Evolutionary conservation across 1,140 invertebrate species (phyloP), one percentile per base, ranked within the genome.

Genomic region (Drosophila neocordata): DNA sequence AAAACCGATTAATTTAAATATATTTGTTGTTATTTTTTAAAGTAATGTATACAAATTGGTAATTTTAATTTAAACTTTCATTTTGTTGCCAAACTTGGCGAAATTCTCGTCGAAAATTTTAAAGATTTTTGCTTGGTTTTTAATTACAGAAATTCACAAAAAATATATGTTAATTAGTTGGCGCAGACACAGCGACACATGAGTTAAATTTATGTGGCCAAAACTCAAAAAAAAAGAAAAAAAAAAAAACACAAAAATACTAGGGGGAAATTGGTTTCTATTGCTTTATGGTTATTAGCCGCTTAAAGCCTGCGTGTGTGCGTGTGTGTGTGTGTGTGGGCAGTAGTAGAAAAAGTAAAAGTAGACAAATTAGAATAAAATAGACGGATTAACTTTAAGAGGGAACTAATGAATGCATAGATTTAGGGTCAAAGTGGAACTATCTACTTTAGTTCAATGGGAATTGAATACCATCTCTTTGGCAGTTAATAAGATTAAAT

Each of bases 131-230:
- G 61, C 57, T 18, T 53, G 41, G 41, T 13, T 62, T 71, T 53
- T 68, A 75, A 67, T 72, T 76, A 76, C 60, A 69, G n/a, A 69
- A 61, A 73, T 57, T 69, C 41, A 24, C 27, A 38, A 61, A 62
- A 68, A 15, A 57, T 65, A 65, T 73, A 77, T 77, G 69, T 73
- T 77, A 69, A 77, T 77, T 69, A 73, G 60, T 27, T n/a, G n/a
- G n/a, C 15, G 41, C 31, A 51, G 37, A 73, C 64, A 20, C 31
- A 60, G 44, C 68, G 64, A 31, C 53, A 73, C 55, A 48, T 41
- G 44, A n/a, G 11, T 34, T 9, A 56, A 72, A 72, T 76, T 68
- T 76, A 76, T 76, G 69, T 37, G 37, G 48, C 53, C 20, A 55
- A 58, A 31, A 6, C 27, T 7, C 27, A 7, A 31, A 31, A 31